These are phyloP conservation scores for Stomatorhinus walkeri DNA, from an alignment of 2,797 vertebrate genomes.

Conservation along the genomic window DNA sequence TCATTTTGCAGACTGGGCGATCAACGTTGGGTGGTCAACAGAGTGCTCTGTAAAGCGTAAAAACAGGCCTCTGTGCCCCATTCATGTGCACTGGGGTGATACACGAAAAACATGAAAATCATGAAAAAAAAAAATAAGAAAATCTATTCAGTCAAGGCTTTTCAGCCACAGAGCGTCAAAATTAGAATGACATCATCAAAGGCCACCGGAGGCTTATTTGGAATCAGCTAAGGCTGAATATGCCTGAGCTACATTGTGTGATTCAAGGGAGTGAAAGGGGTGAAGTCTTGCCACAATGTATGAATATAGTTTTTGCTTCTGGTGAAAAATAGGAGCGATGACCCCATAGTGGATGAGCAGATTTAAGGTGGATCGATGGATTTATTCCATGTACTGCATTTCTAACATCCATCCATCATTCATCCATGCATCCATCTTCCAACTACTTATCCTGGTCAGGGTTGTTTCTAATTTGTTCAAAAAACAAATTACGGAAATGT, in stretches of 20 bases:
- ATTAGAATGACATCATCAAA: neutral
- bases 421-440: neutral
- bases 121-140: neutral
- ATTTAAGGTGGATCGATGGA: neutral
- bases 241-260: neutral
- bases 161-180: neutral
- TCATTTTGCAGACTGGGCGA: neutral
- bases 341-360: neutral
- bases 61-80: neutral
- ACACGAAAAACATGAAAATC: neutral
- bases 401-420: neutral
- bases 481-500: neutral
- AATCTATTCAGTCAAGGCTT: neutral
- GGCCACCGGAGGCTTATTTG: neutral
- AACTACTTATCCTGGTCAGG: neutral
- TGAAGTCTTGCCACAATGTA: neutral
- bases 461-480: neutral
- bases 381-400: neutral
- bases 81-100: neutral
- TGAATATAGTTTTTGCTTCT: neutral
- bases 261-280: neutral
- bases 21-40: neutral
- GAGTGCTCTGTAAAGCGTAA: neutral
- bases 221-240: neutral
- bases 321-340: neutral